A percentile compares a stretch with the other conserved stretches of the same genome.
phyloP scores from a whole-genome alignment of 2,797 vertebrate species.

The Anisognathus igniventris region DNA sequence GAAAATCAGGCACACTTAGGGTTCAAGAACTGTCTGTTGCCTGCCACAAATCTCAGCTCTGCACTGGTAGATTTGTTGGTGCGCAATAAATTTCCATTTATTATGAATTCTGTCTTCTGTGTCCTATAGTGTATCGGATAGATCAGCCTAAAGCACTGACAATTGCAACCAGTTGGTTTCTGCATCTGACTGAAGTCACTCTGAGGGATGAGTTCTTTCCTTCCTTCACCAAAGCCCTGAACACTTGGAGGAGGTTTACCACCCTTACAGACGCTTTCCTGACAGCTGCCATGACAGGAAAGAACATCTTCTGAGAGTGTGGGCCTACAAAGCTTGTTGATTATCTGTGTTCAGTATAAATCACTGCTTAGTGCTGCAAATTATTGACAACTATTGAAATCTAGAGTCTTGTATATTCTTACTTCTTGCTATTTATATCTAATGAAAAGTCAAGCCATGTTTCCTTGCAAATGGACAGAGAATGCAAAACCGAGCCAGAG shows the following conservation, averaged over 20 bases:
- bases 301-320: neutral
- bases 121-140: too few relatives aligned
- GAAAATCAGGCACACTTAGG: neutral
- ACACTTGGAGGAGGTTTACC: neutral
- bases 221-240: fast-evolving
- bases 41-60: neutral
- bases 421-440: neutral
- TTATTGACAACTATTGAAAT: neutral
- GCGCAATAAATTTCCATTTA: neutral
- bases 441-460: neutral
- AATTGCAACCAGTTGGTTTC: neutral
- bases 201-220: neutral
- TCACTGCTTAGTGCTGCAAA: neutral
- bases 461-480: neutral
- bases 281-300: neutral
- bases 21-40: neutral
- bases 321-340: neutral
- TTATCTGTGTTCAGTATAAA: neutral
- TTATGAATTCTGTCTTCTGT: neutral
- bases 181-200: neutral
- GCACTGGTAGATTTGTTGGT: neutral
- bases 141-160: neutral
- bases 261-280: neutral
- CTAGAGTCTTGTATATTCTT: neutral
- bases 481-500: neutral